phyloP scores from a whole-genome alignment of 1,140 invertebrate genomes.

The Coptotermes formosanus region DNA sequence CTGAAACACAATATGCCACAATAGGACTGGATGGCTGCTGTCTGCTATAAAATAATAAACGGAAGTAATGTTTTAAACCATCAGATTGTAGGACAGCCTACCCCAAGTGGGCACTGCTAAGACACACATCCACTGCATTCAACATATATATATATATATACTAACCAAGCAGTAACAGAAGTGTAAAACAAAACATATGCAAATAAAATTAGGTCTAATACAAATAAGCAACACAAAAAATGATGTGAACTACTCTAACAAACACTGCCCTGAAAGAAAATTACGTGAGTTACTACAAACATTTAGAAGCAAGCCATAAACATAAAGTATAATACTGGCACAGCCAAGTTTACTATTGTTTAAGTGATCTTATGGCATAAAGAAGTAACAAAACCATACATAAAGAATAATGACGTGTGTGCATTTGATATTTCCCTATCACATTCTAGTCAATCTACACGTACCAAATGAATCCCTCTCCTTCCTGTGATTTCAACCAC shows the following conservation, averaged over 20 bases:
- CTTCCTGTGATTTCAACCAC: too few species aligned
- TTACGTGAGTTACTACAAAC: background rate
- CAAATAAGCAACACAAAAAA: constrained; percentile 2
- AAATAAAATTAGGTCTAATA: background rate
- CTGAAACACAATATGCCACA: background rate
- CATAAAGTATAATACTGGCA: background rate
- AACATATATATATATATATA: background rate
- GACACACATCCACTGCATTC: background rate
- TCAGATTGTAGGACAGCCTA: constrained; percentile 3
- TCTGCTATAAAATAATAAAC: constrained; percentile 14
- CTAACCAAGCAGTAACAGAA: background rate
- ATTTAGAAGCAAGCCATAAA: constrained; percentile 7
- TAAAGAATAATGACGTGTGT: background rate
- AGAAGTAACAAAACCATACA: constrained; percentile 13
- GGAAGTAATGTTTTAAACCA: background rate
- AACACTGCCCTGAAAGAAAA: background rate
- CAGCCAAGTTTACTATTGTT: background rate
- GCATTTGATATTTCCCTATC: background rate
- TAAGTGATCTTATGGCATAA: background rate
- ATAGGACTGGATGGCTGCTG: background rate
- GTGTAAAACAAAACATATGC: background rate
- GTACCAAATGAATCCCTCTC: too few species aligned
- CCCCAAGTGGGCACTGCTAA: background rate
- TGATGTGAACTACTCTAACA: background rate
- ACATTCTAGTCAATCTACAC: background rate